Base-by-base conservation (phyloP, 1,140 invertebrate genomes). In the Dinoponera quadriceps region DNA sequence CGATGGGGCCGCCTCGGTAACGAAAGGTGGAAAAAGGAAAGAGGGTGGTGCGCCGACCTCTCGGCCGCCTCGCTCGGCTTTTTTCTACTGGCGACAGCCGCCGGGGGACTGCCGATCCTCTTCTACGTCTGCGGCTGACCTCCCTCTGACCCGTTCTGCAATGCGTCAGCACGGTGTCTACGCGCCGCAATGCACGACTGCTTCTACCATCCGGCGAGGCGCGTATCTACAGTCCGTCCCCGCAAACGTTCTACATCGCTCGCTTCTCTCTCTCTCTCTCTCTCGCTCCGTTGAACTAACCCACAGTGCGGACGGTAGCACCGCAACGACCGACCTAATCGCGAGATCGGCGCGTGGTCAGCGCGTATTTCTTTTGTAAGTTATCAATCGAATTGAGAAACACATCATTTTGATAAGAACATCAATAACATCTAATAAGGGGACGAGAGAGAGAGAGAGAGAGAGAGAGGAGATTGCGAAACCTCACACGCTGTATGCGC, bases 141-240 rank as follows among this genome's bases (percentile, higher is more conserved):
- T 69, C 78, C 16, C 59, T 20, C 29, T 51, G 54, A 72, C 60
- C 51, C 68, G 68, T 83, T 78, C 87, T 88, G 87, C 87, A 88
- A 88, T 88, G 87, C 87, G 87, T 83, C 86, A 88, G 62, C 51
- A 33, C 18, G 60, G 27, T 22, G 44, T 60, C 54, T 38, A 27
- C 80, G 83, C 78, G 84, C 62, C 73, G 72, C 66, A 69, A 69
- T 69, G 48, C 57, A 85, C 83, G 51, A 7, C 38, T 44, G 59
- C 51, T 13, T 63, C 57, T 16, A 22, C 66, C 66, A 25, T 7
- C 54, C n/a, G 66, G 51, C 22, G 33, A 54, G 75, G 63, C 84
- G 66, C 59, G 62, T 59, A 65, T 83, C 78, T 80, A 87, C 86
- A 60, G 65, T 44, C 13, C 51, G 51, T 38, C 71, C 65, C 22